Percentiles rank a stretch among this genome's conserved stretches.
These are phyloP conservation scores for Lepidurus packardi DNA, from an alignment of 1,140 invertebrate genomes.

Conservation along the genomic window DNA sequence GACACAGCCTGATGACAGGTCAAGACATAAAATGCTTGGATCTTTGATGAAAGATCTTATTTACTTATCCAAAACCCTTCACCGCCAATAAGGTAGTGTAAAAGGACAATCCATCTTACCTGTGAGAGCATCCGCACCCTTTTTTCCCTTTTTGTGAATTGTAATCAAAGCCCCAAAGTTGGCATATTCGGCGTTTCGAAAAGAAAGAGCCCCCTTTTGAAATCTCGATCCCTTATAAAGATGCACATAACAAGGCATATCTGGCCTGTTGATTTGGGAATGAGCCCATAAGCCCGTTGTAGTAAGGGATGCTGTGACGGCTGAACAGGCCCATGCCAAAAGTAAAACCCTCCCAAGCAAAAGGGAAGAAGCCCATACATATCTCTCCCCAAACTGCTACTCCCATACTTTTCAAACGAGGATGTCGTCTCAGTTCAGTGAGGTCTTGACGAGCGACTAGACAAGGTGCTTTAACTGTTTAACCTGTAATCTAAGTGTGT, in stretches of 20 bases:
- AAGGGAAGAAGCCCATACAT: slow-evolving; percentile 15
- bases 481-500: slow-evolving; percentile 9
- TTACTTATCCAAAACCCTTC: neutral
- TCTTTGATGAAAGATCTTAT: neutral
- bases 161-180: neutral
- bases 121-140: neutral
- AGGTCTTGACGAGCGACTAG: slow-evolving; percentile 20
- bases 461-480: slow-evolving; percentile 1
- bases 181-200: neutral
- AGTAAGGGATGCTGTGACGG: neutral
- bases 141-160: neutral
- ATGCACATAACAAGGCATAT: slow-evolving; percentile 22
- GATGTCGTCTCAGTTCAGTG: slow-evolving; percentile 18
- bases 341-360: neutral
- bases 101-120: slow-evolving; percentile 6
- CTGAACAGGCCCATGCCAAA: slow-evolving; percentile 15
- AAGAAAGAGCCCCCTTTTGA: neutral
- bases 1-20: neutral
- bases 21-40: neutral
- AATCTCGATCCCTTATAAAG: slow-evolving; percentile 15
- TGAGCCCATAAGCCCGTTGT: neutral
- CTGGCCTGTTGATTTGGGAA: slow-evolving; percentile 7
- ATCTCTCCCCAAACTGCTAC: slow-evolving; percentile 3
- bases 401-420: slow-evolving; percentile 16
- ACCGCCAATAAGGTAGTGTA: neutral